Evolutionary conservation across 2,888 invertebrate genomes (phyloP).

Genomic region (Geotrupes spiniger): DNA sequence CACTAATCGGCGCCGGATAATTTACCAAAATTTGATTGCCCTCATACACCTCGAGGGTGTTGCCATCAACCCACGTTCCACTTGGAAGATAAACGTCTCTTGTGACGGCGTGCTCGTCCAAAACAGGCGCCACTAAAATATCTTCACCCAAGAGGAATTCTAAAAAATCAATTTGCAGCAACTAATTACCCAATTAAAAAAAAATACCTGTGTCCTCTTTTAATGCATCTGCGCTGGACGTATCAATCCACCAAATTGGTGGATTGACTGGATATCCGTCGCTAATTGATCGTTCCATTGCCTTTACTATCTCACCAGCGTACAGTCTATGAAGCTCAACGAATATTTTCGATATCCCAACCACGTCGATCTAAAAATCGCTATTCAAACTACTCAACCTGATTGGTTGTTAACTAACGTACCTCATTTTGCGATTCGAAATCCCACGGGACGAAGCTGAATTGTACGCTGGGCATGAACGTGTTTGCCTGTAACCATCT

Average conservation of each 20-base stretch:
- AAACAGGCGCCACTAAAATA: slow-evolving; percentile 75
- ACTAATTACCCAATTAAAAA: no score
- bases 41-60: slow-evolving; percentile 14
- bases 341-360: slow-evolving; percentile 61
- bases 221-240: slow-evolving; percentile 16
- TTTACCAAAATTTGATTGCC: slow-evolving; percentile 56
- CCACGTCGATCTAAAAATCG: slow-evolving; percentile 51
- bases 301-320: slow-evolving; percentile 59
- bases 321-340: slow-evolving; percentile 64
- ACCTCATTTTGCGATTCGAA: slow-evolving; percentile 35
- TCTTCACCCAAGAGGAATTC: slow-evolving; percentile 77
- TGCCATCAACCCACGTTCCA: slow-evolving; percentile 69
- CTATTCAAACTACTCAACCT: no score
- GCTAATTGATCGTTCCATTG: slow-evolving; percentile 59
- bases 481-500: slow-evolving; percentile 77
- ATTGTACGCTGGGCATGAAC: slow-evolving; percentile 78
- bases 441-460: slow-evolving; percentile 78
- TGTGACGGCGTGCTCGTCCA: slow-evolving; percentile 58
- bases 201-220: slow-evolving; percentile 21
- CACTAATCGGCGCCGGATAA: slow-evolving; percentile 65
- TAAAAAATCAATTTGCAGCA: slow-evolving; percentile 44
- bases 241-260: slow-evolving; percentile 77
- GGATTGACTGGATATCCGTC: slow-evolving; percentile 72
- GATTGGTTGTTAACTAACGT: no score
- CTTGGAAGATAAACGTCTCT: slow-evolving; percentile 74